Conservation (phyloP, 2,113 vertebrate genomes). For the Hippocampus abdominalis region DNA sequence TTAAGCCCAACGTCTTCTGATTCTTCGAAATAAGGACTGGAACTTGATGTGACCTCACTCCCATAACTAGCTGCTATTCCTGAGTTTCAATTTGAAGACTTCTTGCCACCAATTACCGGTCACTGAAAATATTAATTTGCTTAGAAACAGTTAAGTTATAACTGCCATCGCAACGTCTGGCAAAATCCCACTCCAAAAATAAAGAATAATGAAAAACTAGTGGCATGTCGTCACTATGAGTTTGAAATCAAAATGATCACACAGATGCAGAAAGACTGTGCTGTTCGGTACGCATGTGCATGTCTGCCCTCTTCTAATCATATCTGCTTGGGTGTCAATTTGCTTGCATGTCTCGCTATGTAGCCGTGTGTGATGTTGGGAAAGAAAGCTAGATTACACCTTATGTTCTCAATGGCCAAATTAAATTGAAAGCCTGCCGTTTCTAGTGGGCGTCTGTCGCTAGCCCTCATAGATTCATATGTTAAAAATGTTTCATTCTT, state of each 20-base stretch:
- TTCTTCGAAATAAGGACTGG: background rate
- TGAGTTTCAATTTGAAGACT: no score
- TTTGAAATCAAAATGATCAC: conserved; percentile 9
- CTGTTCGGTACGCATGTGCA: conserved; percentile 68
- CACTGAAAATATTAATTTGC: conserved; percentile 17
- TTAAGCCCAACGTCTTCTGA: background rate
- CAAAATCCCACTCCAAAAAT: conserved; percentile 13
- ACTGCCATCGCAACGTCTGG: conserved; percentile 17
- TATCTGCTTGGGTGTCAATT: conserved; percentile 63
- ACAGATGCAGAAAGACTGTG: conserved; percentile 87
- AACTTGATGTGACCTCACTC: background rate
- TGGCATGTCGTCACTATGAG: background rate
- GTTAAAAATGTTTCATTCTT: conserved; percentile 21
- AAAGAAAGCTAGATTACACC: conserved; percentile 82
- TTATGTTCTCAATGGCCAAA: conserved; percentile 64
- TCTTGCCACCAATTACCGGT: no score
- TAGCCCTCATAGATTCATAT: conserved; percentile 12
- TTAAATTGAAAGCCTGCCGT: conserved; percentile 46
- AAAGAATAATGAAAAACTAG: conserved; percentile 4
- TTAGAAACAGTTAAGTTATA: background rate
- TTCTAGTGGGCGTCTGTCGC: conserved; percentile 64
- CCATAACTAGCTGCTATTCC: background rate
- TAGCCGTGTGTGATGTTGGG: conserved; percentile 70
- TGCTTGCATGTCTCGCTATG: conserved; percentile 74
- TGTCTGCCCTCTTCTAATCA: conserved; percentile 49